Evolutionary conservation across 2,888 invertebrate species (phyloP), one percentile per base, ranked within the genome.

Genomic region (Drosophila heteroneura): DNA sequence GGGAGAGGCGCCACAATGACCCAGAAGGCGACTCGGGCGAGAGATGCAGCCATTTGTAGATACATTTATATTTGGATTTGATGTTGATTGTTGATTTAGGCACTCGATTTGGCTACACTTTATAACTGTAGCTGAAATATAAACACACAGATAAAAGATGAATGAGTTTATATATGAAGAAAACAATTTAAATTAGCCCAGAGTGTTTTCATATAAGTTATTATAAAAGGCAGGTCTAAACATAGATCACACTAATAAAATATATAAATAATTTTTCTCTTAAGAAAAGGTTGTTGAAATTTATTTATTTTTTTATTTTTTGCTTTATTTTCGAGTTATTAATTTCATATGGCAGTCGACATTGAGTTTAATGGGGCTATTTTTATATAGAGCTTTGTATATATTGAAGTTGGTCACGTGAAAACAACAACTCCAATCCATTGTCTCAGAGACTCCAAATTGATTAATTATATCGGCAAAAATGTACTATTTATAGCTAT

Each of bases 51-150:
- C 53, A 62, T 65, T 63, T 58, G 44, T 58, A 78, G 68, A 74
- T 78, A 70, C 62, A 71, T 70, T 79, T 70, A 51, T 82, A 79
- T 71, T 60, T 41, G 26, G 7, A 26, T 60, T 63, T 19, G 26
- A 47, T 71, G 56, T 57, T 73, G 69, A 61, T 49, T 81, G 56
- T 57, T 73, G 69, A 61, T 49, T 81, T 70, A 68, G 81, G 61
- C 62, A 16, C 47, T 47, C 9, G 16, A 26, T 47, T 47, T 16
- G 47, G 41, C 39, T 39, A 39, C 19, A 19, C 37, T 37, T 19
- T 3, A 67, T 41, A 57, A 28, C n/a, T 44, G 26, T n/a, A 26
- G 33, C 37, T 22, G 32, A 49, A 60, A 61, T 33, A 58, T 49
- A 59, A 74, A 79, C 53, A 74, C 16, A 74, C 16, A 56, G 47